Conservation (phyloP, 2,797 vertebrate species). For the Allobates femoralis region DNA sequence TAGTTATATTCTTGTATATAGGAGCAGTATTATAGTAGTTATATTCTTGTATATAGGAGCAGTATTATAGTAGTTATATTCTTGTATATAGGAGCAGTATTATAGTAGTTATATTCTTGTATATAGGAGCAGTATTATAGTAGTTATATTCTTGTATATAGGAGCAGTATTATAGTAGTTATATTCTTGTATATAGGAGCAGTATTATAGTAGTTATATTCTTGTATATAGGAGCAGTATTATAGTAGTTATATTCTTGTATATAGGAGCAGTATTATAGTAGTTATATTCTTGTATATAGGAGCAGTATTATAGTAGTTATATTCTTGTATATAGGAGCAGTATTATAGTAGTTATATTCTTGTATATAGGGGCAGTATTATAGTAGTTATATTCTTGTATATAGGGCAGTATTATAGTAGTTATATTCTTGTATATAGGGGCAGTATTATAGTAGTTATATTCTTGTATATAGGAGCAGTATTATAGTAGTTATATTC, state of each 20-base stretch:
- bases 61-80: conserved; percentile 4
- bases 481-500: conserved; percentile 7
- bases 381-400: conserved; percentile 13
- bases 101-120: conserved; percentile 8
- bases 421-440: background rate
- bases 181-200: background rate
- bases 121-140: background rate
- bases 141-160: conserved; percentile 2
- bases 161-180: background rate
- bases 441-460: background rate
- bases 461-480: background rate
- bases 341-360: conserved; percentile 25
- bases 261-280: background rate
- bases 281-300: conserved; percentile 19
- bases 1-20: background rate
- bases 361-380: background rate
- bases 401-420: too few species aligned
- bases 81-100: background rate
- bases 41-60: background rate
- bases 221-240: too few species aligned
- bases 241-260: too few species aligned
- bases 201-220: too few species aligned
- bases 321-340: background rate
- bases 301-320: conserved; percentile 6
- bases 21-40: conserved; percentile 1